These are phyloP conservation scores for Chamaetylas fuelleborni DNA, from an alignment of 2,113 vertebrate species.

Conservation along the genomic window DNA sequence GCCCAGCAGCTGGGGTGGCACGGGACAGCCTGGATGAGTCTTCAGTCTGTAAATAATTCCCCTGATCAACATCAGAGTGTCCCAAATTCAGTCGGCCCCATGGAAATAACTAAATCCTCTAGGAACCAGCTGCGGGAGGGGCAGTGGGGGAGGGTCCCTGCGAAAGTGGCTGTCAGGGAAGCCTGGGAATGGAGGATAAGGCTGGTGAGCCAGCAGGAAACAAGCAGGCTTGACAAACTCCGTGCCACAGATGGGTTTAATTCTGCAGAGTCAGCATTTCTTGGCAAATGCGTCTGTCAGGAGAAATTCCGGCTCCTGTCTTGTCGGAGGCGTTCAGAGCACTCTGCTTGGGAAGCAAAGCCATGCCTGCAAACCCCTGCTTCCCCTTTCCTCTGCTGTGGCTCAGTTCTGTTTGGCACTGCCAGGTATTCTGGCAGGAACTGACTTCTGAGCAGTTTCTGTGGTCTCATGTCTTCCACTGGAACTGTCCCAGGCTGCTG, in stretches of 20 bases:
- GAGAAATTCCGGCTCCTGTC: conserved; percentile 25
- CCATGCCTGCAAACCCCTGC: neutral
- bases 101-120: neutral
- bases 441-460: neutral
- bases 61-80: neutral
- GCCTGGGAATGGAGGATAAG: neutral
- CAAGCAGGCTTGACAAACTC: conserved; percentile 19
- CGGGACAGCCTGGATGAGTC: neutral
- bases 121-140: neutral
- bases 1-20: neutral
- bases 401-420: neutral
- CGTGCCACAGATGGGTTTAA: neutral
- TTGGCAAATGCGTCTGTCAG: neutral
- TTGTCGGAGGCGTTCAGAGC: neutral
- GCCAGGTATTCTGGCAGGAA: neutral
- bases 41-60: neutral
- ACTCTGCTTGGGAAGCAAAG: neutral
- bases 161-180: neutral
- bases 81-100: neutral
- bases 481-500: neutral
- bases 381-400: neutral
- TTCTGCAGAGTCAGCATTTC: conserved; percentile 31
- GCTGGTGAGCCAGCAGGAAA: neutral
- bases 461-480: neutral
- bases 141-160: neutral